phyloP scores from a whole-genome alignment of 2,113 vertebrate species.

The Chlorocebus sabaeus region DNA sequence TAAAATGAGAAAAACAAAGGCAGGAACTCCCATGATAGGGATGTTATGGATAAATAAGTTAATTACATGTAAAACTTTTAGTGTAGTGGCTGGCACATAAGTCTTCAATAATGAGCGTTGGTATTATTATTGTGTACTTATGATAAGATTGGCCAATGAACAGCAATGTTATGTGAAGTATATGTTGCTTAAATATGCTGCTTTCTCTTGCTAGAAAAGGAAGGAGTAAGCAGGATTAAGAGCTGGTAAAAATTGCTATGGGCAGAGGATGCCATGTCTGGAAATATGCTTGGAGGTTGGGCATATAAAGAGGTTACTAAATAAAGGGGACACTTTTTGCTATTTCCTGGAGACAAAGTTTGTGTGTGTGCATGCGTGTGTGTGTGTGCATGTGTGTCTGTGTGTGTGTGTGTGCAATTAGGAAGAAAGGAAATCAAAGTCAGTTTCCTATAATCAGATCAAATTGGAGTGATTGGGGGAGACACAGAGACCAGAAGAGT shows the following conservation, averaged over 20 bases:
- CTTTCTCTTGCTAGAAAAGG: background rate
- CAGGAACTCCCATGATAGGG: no score
- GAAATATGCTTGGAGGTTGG: background rate
- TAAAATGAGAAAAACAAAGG: background rate
- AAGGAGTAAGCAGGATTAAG: background rate
- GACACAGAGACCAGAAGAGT: background rate
- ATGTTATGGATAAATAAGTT: background rate
- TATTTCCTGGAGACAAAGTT: background rate
- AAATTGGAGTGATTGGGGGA: fast-evolving
- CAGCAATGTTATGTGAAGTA: fast-evolving
- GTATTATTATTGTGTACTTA: background rate
- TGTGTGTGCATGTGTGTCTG: background rate
- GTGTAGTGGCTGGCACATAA: fast-evolving
- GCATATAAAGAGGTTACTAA: background rate
- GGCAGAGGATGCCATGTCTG: background rate
- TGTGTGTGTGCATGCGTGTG: background rate
- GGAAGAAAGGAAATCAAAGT: fast-evolving
- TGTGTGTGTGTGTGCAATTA: background rate
- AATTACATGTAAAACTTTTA: background rate
- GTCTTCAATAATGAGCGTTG: fast-evolving
- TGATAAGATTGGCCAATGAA: background rate
- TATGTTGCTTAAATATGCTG: fast-evolving
- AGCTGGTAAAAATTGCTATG: fast-evolving
- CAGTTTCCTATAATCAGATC: background rate
- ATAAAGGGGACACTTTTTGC: fast-evolving